These are phyloP conservation scores for Acronicta leporina DNA, from an alignment of 2,888 invertebrate genomes.

Conservation along the genomic window DNA sequence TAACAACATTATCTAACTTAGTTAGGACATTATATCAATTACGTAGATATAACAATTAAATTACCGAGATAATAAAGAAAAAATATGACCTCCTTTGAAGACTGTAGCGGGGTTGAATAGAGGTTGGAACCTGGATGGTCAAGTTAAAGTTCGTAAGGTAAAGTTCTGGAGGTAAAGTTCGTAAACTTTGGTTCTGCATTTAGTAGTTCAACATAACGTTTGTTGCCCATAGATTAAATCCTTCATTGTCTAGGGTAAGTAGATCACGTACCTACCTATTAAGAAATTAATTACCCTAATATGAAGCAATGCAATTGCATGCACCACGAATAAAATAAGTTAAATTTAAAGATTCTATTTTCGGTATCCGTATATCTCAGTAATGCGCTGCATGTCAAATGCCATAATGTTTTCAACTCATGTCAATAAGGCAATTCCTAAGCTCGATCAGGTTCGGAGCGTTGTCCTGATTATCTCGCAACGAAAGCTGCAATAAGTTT, in stretches of 20 bases:
- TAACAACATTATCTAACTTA: slow-evolving; percentile 58
- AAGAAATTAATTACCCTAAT: neutral
- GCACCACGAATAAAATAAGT: too few species aligned
- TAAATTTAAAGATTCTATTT: neutral
- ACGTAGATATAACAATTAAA: slow-evolving; percentile 35
- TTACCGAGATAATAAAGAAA: slow-evolving; percentile 36
- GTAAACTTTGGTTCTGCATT: neutral
- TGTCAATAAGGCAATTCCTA: slow-evolving; percentile 38
- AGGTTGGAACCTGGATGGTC: neutral
- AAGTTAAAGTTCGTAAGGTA: neutral
- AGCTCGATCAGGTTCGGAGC: slow-evolving; percentile 48
- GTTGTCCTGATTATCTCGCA: slow-evolving; percentile 52
- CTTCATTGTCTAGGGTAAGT: neutral
- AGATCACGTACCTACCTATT: too few species aligned
- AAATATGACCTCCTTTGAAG: slow-evolving; percentile 8
- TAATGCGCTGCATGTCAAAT: slow-evolving; percentile 12
- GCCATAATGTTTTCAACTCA: slow-evolving; percentile 24
- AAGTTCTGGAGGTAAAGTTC: neutral
- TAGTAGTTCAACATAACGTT: neutral
- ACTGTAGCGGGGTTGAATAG: slow-evolving; percentile 4
- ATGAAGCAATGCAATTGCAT: too few species aligned
- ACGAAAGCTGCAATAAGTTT: slow-evolving; percentile 54
- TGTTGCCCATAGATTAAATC: neutral
- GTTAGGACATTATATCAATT: slow-evolving; percentile 51
- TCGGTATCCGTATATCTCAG: neutral